Conservation (phyloP, 2,888 invertebrate genomes). For the Peribatodes rhomboidaria region DNA sequence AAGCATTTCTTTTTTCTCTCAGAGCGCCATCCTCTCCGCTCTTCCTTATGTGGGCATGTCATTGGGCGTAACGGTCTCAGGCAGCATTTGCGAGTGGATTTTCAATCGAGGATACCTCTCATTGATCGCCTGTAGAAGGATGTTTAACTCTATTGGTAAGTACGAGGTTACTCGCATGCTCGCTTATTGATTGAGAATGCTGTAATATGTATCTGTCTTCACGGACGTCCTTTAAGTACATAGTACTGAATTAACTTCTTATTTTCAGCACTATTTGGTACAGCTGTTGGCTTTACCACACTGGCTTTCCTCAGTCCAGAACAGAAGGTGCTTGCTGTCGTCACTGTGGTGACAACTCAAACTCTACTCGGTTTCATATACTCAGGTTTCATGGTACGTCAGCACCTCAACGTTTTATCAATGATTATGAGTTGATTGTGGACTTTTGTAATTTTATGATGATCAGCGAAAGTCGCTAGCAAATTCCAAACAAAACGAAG, state of each 20-base stretch:
- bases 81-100: constrained; percentile 85
- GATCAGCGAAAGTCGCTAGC: neutral
- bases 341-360: constrained; percentile 86
- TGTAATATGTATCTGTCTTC: too few relatives aligned
- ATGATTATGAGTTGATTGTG: too few relatives aligned
- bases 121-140: constrained; percentile 69
- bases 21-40: constrained; percentile 90
- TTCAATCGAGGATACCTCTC: constrained; percentile 65
- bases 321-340: constrained; percentile 81
- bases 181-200: too few relatives aligned
- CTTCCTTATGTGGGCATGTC: constrained; percentile 92
- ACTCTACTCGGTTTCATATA: constrained; percentile 89
- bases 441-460: too few relatives aligned
- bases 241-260: neutral
- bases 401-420: too few relatives aligned
- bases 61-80: constrained; percentile 88
- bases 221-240: neutral
- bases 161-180: neutral
- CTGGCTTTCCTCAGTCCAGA: constrained; percentile 82
- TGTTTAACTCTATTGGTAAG: constrained; percentile 85
- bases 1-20: constrained; percentile 26
- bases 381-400: constrained; percentile 89
- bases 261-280: constrained; percentile 85
- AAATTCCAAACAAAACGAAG: too few relatives aligned
- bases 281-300: constrained; percentile 87